Evolutionary conservation across 2,888 invertebrate genomes (phyloP).

Genomic region (Oasisia sp.): DNA sequence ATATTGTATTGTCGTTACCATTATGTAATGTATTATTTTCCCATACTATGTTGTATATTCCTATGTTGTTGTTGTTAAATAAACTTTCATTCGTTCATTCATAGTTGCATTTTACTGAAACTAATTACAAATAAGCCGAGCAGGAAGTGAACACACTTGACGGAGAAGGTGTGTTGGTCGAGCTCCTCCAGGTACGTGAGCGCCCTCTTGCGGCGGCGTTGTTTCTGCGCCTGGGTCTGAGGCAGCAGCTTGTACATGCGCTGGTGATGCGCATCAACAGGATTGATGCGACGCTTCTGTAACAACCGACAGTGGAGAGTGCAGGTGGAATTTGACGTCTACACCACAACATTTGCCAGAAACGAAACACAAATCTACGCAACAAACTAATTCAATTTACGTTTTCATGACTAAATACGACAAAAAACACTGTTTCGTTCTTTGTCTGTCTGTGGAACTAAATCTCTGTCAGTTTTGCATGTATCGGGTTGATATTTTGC

Average conservation of each 20-base stretch:
- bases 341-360: not conserved
- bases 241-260: constrained; percentile 59
- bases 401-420: not conserved
- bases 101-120: too few species aligned
- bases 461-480: too few species aligned
- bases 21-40: too few species aligned
- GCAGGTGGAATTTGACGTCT: not conserved
- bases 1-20: too few species aligned
- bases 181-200: constrained; percentile 59
- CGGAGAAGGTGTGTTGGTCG: constrained; percentile 57
- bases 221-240: constrained; percentile 50
- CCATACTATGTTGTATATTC: too few species aligned
- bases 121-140: too few species aligned
- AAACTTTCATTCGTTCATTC: too few species aligned
- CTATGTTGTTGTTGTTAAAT: too few species aligned
- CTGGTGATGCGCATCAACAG: constrained; percentile 56
- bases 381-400: not conserved
- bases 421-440: too few species aligned
- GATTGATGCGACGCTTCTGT: constrained; percentile 35
- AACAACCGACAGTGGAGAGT: constrained; percentile 13
- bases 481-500: too few species aligned
- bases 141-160: constrained; percentile 52
- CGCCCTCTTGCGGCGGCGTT: constrained; percentile 50
- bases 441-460: too few species aligned
- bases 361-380: not conserved